Conservation (phyloP, 2,797 vertebrate genomes). For the Euphonia xanthogaster region DNA sequence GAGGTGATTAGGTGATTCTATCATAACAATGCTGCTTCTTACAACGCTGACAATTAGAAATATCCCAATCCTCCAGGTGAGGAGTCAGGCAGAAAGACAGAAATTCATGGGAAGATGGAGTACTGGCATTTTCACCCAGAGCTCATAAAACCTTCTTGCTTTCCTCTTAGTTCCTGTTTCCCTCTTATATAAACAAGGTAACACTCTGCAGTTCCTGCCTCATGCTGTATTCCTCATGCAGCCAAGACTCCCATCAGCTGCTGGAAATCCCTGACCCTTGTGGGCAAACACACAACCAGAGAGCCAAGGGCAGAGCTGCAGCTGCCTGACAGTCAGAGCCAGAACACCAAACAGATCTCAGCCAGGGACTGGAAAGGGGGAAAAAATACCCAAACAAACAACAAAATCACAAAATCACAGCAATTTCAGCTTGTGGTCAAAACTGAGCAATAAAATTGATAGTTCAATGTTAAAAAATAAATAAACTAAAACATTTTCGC, state of each 20-base stretch:
- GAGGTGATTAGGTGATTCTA: neutral
- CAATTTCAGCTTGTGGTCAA: neutral
- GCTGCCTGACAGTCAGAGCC: neutral
- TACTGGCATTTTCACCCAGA: neutral
- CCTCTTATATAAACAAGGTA: neutral
- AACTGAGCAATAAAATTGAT: neutral
- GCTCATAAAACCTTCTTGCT: neutral
- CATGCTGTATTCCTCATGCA: slow-evolving; percentile 9
- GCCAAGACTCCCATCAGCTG: neutral
- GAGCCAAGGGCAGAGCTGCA: neutral
- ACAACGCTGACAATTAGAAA: neutral
- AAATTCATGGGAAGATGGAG: neutral
- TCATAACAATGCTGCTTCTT: neutral
- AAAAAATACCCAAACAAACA: neutral
- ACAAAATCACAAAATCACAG: neutral
- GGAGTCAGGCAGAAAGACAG: neutral
- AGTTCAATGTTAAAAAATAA: neutral
- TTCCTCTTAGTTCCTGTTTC: neutral
- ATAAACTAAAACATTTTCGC: neutral
- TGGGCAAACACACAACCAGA: neutral
- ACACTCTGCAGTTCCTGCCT: neutral
- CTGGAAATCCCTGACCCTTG: neutral
- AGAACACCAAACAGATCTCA: neutral
- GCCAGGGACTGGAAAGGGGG: neutral
- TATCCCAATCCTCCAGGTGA: neutral